Evolutionary conservation across 2,888 invertebrate species (phyloP), one percentile per base, ranked within the genome.

Genomic region (Meghimatium bilineatum): DNA sequence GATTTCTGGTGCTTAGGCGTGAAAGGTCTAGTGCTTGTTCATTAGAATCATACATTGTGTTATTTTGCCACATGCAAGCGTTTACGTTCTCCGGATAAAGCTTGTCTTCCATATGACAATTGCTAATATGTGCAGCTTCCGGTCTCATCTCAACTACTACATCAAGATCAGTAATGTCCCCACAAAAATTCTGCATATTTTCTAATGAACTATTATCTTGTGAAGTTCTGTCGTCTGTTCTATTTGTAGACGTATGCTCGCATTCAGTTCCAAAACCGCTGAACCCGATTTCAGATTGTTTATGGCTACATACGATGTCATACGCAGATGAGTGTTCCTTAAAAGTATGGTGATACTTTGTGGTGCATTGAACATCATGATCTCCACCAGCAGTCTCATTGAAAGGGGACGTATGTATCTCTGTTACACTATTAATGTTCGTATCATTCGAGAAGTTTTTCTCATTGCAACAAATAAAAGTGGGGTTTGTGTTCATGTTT

Each of bases 21-120:
- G 74, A 52, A 0, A 74, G 52, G 52, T 74, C 74, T 20, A 74
- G 34, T 14, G 52, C 74, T 20, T 32, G 3, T 74, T 74, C 74
- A 52, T 74, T 52, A 74, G 2, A 74, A 49, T 52, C 26, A 32
- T 8, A 12, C 52, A 14, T 1, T n/a, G 20, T 1, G 29, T 5
- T 52, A 32, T 29, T 17, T 1, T 3, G 49, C 29, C 29, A 1
- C 3, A n/a, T 14, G 49, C 32, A 12, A 29, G 23, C 20, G 23
- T 44, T n/a, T 5, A 29, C 1, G 8, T 5, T n/a, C 49, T 36
- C 29, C n/a, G n/a, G 12, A 52, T 29, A 32, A 74, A 38, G 6
- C 12, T 10, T 71, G n/a, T 38, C 71, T 10, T 44, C 3, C 26
- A 44, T 44, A 14, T 6, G n/a, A 10, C 44, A 10, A 17, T 0